Evolutionary conservation across 2,113 vertebrate species (phyloP).

Genomic region (Neofelis nebulosa): DNA sequence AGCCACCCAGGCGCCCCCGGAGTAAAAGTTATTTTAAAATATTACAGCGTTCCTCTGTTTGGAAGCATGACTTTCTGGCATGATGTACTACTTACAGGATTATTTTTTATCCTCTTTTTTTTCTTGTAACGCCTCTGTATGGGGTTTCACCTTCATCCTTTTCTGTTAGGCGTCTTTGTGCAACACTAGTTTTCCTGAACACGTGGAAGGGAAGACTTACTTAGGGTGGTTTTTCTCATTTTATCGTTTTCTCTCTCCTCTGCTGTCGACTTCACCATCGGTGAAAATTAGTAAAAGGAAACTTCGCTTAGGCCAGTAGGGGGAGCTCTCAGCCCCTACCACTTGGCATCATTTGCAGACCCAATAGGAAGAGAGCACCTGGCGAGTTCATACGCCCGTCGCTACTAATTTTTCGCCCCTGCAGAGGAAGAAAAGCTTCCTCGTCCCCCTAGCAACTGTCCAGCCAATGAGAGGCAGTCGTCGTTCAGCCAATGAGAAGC

Average conservation of each 20-base stretch:
- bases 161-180: background rate
- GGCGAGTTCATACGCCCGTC: accelerated
- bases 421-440: background rate
- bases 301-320: background rate
- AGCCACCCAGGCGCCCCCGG: too few species aligned
- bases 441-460: background rate
- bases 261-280: background rate
- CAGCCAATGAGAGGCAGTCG: background rate
- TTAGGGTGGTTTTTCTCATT: background rate
- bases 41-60: too few species aligned
- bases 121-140: background rate
- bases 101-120: background rate
- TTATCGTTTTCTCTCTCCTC: background rate
- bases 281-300: background rate
- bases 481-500: background rate
- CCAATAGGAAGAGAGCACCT: background rate
- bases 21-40: background rate
- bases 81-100: background rate
- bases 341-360: background rate
- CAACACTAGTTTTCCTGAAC: background rate
- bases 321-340: background rate
- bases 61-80: background rate
- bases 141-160: background rate
- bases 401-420: background rate
- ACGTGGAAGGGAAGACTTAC: background rate